Evolutionary conservation across 92 coral and sea anemone genomes (phyloP).

Genomic region (Parazoanthus swiftii): DNA sequence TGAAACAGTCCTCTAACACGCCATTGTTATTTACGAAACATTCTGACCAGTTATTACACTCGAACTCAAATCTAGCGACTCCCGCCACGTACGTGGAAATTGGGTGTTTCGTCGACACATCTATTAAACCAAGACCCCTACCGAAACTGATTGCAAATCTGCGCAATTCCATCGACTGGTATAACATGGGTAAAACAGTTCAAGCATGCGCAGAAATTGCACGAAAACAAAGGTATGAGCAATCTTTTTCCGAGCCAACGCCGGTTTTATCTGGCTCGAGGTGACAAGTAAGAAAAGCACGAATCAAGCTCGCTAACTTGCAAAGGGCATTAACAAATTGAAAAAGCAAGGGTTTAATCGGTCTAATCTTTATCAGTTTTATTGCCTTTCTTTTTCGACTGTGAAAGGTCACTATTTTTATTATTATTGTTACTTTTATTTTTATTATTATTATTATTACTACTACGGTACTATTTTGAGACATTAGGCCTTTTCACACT

Average conservation of each 20-base stretch:
- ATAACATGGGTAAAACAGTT: constrained; percentile 54
- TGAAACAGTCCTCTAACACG: not conserved
- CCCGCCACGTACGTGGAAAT: constrained; percentile 43
- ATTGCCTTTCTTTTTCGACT: too few relatives aligned
- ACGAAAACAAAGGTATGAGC: constrained; percentile 45
- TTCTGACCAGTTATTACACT: not conserved
- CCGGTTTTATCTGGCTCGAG: not conserved
- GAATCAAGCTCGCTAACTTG: not conserved
- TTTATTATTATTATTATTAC: too few relatives aligned
- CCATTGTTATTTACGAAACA: not conserved
- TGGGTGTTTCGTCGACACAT: constrained; percentile 71
- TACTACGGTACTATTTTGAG: too few relatives aligned
- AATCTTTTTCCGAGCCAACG: not conserved
- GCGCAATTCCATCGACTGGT: constrained; percentile 69
- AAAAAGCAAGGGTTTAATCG: too few relatives aligned
- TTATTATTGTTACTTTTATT: too few relatives aligned
- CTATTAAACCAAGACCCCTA: constrained; percentile 49
- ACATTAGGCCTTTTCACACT: too few relatives aligned
- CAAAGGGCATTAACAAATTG: too few relatives aligned
- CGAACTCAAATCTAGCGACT: not conserved
- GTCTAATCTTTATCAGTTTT: too few relatives aligned
- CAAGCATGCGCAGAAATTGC: constrained; percentile 58
- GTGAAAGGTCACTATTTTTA: too few relatives aligned
- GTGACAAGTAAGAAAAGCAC: not conserved
- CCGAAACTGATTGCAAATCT: constrained; percentile 55